phyloP scores from a whole-genome alignment of 2,113 vertebrate species.

The Lichenostomus cassidix region DNA sequence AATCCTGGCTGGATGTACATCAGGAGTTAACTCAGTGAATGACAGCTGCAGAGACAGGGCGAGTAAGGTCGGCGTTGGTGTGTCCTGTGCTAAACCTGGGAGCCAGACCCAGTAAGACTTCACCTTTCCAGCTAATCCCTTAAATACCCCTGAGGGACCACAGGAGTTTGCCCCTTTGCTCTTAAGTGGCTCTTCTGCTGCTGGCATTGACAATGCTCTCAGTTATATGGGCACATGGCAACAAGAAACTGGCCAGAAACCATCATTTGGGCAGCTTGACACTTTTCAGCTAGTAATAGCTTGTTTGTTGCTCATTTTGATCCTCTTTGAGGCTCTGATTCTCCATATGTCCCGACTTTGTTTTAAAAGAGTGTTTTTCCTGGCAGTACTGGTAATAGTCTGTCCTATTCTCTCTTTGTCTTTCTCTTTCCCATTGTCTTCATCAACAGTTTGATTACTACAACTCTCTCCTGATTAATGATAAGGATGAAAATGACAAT shows the following conservation, averaged over 20 bases:
- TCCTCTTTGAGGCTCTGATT: background rate
- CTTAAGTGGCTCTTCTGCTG: background rate
- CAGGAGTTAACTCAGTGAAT: background rate
- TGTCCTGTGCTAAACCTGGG: background rate
- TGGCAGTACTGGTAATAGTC: background rate
- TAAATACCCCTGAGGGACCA: background rate
- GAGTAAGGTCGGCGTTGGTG: background rate
- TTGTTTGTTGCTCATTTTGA: background rate
- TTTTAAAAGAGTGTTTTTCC: background rate
- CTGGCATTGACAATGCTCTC: background rate
- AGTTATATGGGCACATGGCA: background rate
- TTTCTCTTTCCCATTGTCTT: background rate
- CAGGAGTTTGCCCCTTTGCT: background rate
- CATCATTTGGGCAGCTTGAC: background rate
- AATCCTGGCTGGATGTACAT: background rate
- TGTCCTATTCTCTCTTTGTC: background rate
- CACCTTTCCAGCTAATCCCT: background rate
- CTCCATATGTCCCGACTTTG: background rate
- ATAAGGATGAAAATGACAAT: conserved; percentile 82
- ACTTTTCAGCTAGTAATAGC: background rate
- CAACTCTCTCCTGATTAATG: conserved; percentile 90
- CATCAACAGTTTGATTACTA: conserved; percentile 88
- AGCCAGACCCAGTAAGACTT: background rate
- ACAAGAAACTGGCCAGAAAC: background rate
- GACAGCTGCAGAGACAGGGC: background rate